A percentile compares a stretch with the other conserved stretches of the same genome.
Evolutionary conservation across 2,113 vertebrate species (phyloP).

Genomic region (Odocoileus hemionus): DNA sequence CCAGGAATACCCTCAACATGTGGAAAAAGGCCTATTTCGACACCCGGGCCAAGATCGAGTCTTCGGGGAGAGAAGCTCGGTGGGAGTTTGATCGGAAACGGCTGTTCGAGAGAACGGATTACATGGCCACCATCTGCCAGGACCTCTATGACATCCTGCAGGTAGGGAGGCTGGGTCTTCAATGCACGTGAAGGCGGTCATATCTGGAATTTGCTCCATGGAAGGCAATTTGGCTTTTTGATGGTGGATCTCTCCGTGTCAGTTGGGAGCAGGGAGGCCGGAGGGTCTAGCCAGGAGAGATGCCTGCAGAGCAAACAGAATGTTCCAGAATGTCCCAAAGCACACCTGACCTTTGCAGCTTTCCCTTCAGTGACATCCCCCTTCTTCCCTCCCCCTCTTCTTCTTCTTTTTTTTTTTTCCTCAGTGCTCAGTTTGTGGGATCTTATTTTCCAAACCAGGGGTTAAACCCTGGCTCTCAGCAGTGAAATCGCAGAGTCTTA

Average conservation of each 20-base stretch:
- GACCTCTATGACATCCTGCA: conserved; percentile 88
- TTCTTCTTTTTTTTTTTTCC: not conserved
- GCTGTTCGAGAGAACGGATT: conserved; percentile 92
- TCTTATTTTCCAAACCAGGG: not conserved
- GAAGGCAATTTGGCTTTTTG: not conserved
- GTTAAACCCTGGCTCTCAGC: not conserved
- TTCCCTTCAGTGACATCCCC: not conserved
- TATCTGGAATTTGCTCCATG: accelerated
- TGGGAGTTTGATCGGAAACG: conserved; percentile 96
- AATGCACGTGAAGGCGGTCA: accelerated
- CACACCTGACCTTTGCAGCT: not conserved
- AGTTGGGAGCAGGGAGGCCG: no score
- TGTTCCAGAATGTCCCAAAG: not conserved
- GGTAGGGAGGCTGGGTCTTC: conserved; percentile 73
- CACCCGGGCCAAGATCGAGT: conserved; percentile 88
- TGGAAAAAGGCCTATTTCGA: conserved; percentile 93
- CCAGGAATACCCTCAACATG: conserved; percentile 83
- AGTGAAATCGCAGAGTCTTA: not conserved
- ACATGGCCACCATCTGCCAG: conserved; percentile 91
- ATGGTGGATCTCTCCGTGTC: accelerated
- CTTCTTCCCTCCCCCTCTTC: accelerated
- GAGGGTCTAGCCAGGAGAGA: not conserved
- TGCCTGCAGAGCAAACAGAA: not conserved
- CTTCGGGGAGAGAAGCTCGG: conserved; percentile 81
- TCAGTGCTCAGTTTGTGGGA: not conserved